phyloP scores from a whole-genome alignment of 2,797 vertebrate genomes.

The Hydrophis major region DNA sequence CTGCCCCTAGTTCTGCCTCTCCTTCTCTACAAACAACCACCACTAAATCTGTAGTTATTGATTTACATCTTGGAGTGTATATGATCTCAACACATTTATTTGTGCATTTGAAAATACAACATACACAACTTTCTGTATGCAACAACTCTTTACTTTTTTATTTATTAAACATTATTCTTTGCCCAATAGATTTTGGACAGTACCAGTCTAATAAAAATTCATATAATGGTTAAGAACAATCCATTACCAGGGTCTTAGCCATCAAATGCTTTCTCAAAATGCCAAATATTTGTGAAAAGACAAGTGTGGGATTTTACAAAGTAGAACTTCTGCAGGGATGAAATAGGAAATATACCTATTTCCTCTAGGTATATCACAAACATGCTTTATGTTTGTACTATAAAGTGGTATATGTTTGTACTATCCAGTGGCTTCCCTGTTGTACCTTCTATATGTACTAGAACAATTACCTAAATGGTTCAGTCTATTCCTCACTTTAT shows the following conservation, averaged over 20 bases:
- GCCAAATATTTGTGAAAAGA: neutral
- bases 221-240: neutral
- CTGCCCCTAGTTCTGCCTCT: neutral
- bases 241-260: neutral
- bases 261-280: neutral
- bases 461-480: neutral
- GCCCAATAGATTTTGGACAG: neutral
- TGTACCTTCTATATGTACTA: neutral
- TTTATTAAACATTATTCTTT: neutral
- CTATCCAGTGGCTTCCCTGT: neutral
- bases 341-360: neutral
- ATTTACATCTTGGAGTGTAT: neutral
- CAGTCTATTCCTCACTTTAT: neutral
- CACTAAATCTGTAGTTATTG: neutral
- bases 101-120: neutral
- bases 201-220: neutral
- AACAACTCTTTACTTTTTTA: neutral
- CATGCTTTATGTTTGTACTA: neutral
- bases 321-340: neutral
- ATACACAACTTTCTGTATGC: neutral
- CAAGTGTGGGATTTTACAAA: neutral
- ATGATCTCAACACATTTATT: neutral
- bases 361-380: neutral
- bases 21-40: neutral
- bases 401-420: too few species aligned